phyloP scores from a whole-genome alignment of 2,797 vertebrate genomes.

The Ctenopoma kingsleyae region DNA sequence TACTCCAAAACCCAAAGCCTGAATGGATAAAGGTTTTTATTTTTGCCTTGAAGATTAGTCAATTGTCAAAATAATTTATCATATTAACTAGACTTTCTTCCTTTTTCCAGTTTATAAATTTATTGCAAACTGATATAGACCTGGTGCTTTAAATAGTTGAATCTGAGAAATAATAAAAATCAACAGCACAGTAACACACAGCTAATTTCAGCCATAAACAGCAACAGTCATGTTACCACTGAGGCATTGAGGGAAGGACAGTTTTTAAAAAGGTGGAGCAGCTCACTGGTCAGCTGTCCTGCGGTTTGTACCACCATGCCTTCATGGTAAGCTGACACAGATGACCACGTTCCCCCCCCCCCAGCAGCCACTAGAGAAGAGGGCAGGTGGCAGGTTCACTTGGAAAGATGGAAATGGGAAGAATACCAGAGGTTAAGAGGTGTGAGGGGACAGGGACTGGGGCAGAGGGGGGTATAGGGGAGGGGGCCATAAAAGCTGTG shows the following conservation, averaged over 20 bases:
- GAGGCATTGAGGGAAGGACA: not conserved
- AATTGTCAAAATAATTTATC: not conserved
- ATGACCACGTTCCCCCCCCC: slow-evolving; percentile 44
- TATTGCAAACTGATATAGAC: not conserved
- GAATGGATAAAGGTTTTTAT: too few species aligned
- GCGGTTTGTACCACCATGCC: slow-evolving; percentile 29
- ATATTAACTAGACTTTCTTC: not conserved
- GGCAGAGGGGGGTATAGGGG: slow-evolving; percentile 40
- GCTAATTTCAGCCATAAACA: slow-evolving; percentile 37
- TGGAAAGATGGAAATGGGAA: slow-evolving; percentile 83
- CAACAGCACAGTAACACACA: slow-evolving; percentile 23
- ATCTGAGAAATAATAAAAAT: slow-evolving; percentile 18
- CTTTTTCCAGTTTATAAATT: not conserved
- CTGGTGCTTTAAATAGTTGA: slow-evolving; percentile 24
- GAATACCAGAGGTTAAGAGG: slow-evolving; percentile 85
- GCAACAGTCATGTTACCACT: slow-evolving; percentile 18
- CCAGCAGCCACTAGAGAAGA: slow-evolving; percentile 39
- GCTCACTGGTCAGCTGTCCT: slow-evolving; percentile 56
- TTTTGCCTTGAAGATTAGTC: not conserved
- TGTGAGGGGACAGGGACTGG: slow-evolving; percentile 58
- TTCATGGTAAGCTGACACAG: slow-evolving; percentile 59
- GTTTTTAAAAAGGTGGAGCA: slow-evolving; percentile 28
- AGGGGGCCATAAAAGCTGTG: slow-evolving; percentile 78
- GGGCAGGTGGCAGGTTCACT: slow-evolving; percentile 81
- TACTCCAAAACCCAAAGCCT: not conserved